phyloP scores from a whole-genome alignment of 2,888 invertebrate species.

The Mechanitis messenoides region DNA sequence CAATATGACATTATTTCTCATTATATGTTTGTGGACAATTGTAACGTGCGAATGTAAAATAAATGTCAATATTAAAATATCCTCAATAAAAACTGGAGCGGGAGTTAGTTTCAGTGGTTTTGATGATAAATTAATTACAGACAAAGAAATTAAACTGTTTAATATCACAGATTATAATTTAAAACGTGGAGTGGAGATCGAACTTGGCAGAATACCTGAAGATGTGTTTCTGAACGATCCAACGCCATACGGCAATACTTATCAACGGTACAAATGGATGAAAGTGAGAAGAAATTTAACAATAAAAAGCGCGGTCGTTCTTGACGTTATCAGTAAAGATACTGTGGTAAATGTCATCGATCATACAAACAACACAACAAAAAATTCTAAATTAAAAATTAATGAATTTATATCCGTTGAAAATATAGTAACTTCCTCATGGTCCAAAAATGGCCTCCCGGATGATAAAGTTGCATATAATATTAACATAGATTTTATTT shows the following conservation, averaged over 20 bases:
- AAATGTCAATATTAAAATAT: conserved; percentile 40
- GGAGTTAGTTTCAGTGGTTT: conserved; percentile 36
- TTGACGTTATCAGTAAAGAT: conserved; percentile 44
- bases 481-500: conserved; percentile 40
- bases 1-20: no score
- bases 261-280: conserved; percentile 48
- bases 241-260: conserved; percentile 49
- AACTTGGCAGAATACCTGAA: conserved; percentile 50
- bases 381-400: conserved; percentile 33
- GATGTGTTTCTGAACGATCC: conserved; percentile 54
- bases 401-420: conserved; percentile 39
- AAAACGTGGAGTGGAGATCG: conserved; percentile 44
- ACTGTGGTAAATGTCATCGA: conserved; percentile 39
- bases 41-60: conserved; percentile 38
- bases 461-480: conserved; percentile 41
- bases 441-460: conserved; percentile 45
- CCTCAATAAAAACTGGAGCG: conserved; percentile 34
- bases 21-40: no score
- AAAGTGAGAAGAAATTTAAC: conserved; percentile 41
- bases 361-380: conserved; percentile 48
- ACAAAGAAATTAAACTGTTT: conserved; percentile 46
- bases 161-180: conserved; percentile 51
- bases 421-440: conserved; percentile 41
- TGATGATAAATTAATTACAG: conserved; percentile 45
- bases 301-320: conserved; percentile 39